A percentile compares a stretch with the other conserved stretches of the same genome.
phyloP scores from a whole-genome alignment of 2,888 invertebrate species.

The Lepeophtheirus nordmannii region DNA sequence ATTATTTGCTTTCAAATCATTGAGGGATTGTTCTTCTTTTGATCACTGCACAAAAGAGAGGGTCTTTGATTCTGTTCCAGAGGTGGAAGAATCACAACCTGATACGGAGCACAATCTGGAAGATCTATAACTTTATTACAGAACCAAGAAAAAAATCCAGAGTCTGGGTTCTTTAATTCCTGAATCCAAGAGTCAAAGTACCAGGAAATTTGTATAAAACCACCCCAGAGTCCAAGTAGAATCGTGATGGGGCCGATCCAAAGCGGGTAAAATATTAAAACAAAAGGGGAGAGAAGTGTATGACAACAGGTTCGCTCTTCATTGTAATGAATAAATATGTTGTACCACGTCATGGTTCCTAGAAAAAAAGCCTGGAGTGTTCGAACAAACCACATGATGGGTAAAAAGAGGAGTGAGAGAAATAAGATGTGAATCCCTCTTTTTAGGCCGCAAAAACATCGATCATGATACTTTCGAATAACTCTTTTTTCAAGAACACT shows the following conservation, averaged over 20 bases:
- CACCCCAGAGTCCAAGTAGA: conserved; percentile 4
- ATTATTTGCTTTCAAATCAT: background rate
- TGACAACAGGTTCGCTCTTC: conserved; percentile 23
- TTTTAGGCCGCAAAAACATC: conserved; percentile 22
- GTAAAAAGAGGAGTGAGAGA: conserved; percentile 19
- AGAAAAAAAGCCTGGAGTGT: conserved; percentile 21
- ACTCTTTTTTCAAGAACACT: conserved; percentile 16
- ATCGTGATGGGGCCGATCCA: conserved; percentile 21
- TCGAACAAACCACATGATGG: background rate
- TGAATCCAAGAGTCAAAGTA: conserved; percentile 11
- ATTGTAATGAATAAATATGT: conserved; percentile 23
- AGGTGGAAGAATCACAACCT: conserved; percentile 12
- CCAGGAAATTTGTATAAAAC: conserved; percentile 14
- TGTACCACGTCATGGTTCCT: conserved; percentile 24
- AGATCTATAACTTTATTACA: conserved; percentile 16
- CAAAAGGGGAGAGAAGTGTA: conserved; percentile 16
- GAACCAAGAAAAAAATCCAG: conserved; percentile 17
- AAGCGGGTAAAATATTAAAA: conserved; percentile 13
- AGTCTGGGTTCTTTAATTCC: conserved; percentile 8
- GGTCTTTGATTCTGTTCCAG: conserved; percentile 1
- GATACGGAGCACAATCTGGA: conserved; percentile 21
- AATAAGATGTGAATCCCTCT: conserved; percentile 19
- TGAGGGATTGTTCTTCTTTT: background rate
- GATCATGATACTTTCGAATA: conserved; percentile 21
- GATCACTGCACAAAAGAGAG: background rate